phyloP scores from a whole-genome alignment of 2,113 vertebrate genomes.

The Halichoeres trimaculatus region DNA sequence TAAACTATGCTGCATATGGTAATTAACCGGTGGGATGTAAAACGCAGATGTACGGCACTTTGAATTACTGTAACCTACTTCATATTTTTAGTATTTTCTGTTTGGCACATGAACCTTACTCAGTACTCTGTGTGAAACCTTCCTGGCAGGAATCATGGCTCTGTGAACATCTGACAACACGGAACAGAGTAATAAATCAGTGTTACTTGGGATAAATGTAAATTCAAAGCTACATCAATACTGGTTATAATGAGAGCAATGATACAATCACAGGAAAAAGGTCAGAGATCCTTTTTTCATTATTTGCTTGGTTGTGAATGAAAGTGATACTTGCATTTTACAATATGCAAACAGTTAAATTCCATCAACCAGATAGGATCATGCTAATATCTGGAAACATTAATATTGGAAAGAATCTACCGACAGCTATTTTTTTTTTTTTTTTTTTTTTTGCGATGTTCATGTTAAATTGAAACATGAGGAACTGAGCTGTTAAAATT shows the following conservation, averaged over 20 bases:
- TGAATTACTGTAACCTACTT: neutral
- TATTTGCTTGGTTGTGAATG: neutral
- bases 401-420: neutral
- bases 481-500: neutral
- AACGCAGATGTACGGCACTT: neutral
- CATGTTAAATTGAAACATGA: constrained; percentile 14
- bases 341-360: too few species aligned
- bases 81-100: neutral
- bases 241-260: neutral
- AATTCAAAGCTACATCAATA: neutral
- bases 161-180: neutral
- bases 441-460: neutral
- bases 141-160: neutral
- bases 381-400: neutral
- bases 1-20: neutral
- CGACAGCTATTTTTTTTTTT: neutral
- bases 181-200: neutral
- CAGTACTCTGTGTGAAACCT: neutral
- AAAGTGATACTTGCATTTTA: too few species aligned
- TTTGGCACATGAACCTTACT: neutral
- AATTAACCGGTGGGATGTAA: neutral
- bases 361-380: too few species aligned
- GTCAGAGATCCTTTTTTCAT: neutral
- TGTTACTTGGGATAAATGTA: neutral
- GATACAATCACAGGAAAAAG: neutral